phyloP scores from a whole-genome alignment of 2,113 vertebrate genomes.

The Globicephala melas region DNA sequence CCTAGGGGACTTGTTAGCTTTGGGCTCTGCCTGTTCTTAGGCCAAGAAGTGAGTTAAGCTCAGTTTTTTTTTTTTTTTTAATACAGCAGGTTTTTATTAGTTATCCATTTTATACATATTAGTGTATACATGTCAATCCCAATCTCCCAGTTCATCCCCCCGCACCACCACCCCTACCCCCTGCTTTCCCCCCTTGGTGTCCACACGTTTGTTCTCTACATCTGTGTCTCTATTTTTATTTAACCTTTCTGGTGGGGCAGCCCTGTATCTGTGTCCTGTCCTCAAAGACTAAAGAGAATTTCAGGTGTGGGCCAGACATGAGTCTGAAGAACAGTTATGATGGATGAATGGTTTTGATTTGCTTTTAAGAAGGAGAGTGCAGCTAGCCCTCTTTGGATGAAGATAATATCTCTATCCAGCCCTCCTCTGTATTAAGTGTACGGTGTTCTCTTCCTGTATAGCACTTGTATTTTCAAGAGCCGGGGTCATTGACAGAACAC shows the following conservation, averaged over 20 bases:
- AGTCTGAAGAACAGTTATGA: neutral
- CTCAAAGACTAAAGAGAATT: neutral
- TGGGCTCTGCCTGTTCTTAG: neutral
- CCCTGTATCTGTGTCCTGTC: neutral
- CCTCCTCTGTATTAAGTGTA: slow-evolving; percentile 36
- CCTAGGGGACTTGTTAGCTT: neutral
- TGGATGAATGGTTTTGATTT: slow-evolving; percentile 46
- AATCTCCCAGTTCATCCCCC: too few species aligned
- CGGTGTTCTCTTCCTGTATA: slow-evolving; percentile 35
- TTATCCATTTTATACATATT: too few species aligned
- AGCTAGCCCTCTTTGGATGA: neutral
- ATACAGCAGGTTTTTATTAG: too few species aligned
- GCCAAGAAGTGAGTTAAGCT: neutral
- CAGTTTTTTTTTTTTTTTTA: neutral
- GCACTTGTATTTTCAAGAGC: slow-evolving; percentile 70
- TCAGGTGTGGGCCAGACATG: neutral
- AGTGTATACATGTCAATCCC: too few species aligned
- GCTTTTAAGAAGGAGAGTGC: slow-evolving; percentile 47
- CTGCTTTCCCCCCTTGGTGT: too few species aligned
- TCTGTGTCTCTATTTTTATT: neutral
- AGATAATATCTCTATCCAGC: slow-evolving; percentile 46
- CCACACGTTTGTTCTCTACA: too few species aligned
- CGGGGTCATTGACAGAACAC: slow-evolving; percentile 59
- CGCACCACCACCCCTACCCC: too few species aligned
- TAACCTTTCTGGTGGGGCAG: slow-evolving; percentile 9